Percentiles rank a stretch among this genome's conserved stretches.
phyloP scores from a whole-genome alignment of 2,113 vertebrate species.

The Ivindomyrus marchei region DNA sequence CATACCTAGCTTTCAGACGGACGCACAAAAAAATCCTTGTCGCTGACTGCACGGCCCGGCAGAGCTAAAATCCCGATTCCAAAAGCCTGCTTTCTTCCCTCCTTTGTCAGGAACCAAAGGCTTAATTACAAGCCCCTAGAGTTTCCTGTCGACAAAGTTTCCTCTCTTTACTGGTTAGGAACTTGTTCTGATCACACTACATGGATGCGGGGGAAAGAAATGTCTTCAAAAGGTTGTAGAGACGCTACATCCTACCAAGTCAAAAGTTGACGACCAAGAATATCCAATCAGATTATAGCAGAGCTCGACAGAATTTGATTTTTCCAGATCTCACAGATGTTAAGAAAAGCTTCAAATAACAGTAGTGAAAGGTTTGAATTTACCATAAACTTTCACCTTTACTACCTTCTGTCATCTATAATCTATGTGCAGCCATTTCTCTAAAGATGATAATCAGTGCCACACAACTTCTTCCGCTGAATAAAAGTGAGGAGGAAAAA shows the following conservation, averaged over 20 bases:
- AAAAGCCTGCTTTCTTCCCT: background rate
- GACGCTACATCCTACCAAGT: background rate
- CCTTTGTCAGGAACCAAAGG: background rate
- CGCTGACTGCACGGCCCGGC: background rate
- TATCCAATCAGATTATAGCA: background rate
- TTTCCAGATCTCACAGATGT: background rate
- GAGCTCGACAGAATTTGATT: background rate
- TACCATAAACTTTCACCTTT: background rate
- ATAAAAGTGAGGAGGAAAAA: background rate
- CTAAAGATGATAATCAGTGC: background rate
- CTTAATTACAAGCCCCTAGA: background rate
- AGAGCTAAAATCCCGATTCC: constrained; percentile 2
- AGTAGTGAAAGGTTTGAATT: background rate
- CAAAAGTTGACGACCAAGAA: background rate
- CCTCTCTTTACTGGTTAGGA: background rate
- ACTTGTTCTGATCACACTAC: background rate
- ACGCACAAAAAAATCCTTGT: background rate
- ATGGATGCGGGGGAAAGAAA: background rate
- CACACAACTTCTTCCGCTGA: background rate
- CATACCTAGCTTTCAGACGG: background rate
- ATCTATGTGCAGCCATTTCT: background rate
- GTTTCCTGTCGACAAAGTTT: background rate
- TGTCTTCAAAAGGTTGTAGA: background rate
- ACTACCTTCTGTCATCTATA: background rate
- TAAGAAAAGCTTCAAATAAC: background rate